Percentiles rank a stretch among this genome's conserved stretches.
phyloP scores from a whole-genome alignment of 1,140 invertebrate genomes.

The Hylyphantes graminicola region DNA sequence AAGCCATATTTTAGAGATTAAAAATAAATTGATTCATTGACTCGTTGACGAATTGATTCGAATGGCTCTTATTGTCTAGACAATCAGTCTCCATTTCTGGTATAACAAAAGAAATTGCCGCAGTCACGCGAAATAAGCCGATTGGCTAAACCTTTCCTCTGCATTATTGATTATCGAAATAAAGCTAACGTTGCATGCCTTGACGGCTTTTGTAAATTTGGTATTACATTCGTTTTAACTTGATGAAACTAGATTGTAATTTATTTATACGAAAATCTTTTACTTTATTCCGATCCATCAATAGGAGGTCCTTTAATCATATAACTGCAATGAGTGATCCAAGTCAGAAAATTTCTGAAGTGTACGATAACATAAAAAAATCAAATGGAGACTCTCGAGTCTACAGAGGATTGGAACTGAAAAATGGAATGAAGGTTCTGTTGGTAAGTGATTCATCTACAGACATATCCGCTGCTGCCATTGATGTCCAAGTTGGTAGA shows the following conservation, averaged over 20 bases:
- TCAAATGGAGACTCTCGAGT: slow-evolving; percentile 81
- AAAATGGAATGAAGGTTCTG: slow-evolving; percentile 89
- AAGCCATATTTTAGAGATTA: too few relatives aligned
- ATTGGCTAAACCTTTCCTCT: too few relatives aligned
- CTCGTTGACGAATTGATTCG: too few relatives aligned
- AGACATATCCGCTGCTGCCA: slow-evolving; percentile 91
- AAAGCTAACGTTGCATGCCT: too few relatives aligned
- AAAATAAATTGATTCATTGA: too few relatives aligned
- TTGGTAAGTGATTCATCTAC: slow-evolving; percentile 90
- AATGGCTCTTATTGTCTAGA: too few relatives aligned
- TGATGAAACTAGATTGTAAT: not conserved
- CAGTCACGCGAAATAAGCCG: too few relatives aligned
- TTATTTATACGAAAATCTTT: not conserved
- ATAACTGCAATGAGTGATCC: slow-evolving; percentile 8
- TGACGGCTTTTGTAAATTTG: too few relatives aligned
- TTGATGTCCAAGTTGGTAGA: slow-evolving; percentile 75
- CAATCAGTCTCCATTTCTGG: too few relatives aligned
- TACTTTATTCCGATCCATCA: not conserved
- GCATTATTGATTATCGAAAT: too few relatives aligned
- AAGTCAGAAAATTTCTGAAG: not conserved
- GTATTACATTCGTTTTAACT: too few relatives aligned
- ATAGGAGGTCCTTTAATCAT: not conserved
- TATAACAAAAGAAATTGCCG: too few relatives aligned
- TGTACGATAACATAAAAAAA: slow-evolving; percentile 77
- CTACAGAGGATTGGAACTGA: slow-evolving; percentile 85